Evolutionary conservation across 1,140 invertebrate genomes (phyloP).

Genomic region (Drosophila persimilis): DNA sequence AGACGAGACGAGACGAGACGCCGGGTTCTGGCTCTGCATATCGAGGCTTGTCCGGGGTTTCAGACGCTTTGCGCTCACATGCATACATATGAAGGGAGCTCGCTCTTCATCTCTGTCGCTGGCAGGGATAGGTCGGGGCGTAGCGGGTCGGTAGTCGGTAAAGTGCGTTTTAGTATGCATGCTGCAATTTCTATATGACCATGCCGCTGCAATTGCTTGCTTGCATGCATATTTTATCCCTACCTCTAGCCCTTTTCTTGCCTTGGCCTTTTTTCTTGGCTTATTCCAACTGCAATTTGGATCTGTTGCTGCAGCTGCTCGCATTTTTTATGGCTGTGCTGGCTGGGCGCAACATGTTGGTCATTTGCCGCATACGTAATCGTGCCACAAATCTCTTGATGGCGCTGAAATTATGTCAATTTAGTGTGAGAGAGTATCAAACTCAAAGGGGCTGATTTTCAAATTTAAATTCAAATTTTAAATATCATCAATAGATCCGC

Average conservation of each 20-base stretch:
- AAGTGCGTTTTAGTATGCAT: constrained; percentile 54
- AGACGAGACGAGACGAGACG: constrained; percentile 33
- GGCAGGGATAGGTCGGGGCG: no score
- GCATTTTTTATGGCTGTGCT: constrained; percentile 30
- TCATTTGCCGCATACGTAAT: constrained; percentile 51
- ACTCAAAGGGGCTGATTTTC: background rate
- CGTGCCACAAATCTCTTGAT: constrained; percentile 52
- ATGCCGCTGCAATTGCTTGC: constrained; percentile 41
- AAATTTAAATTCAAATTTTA: no score
- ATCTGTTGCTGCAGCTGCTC: constrained; percentile 1
- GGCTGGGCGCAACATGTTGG: constrained; percentile 53
- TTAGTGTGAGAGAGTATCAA: constrained; percentile 12
- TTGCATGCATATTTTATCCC: constrained; percentile 38
- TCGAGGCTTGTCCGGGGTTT: constrained; percentile 29
- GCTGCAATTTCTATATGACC: constrained; percentile 48
- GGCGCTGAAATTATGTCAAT: constrained; percentile 38
- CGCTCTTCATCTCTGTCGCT: no score
- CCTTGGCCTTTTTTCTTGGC: constrained; percentile 8
- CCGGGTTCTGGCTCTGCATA: constrained; percentile 38
- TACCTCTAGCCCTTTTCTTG: constrained; percentile 1
- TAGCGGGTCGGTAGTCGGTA: no score
- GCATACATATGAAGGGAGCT: background rate
- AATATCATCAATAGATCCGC: no score
- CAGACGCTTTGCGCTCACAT: constrained; percentile 22
- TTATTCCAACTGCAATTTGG: constrained; percentile 26